Evolutionary conservation across 1,140 invertebrate genomes (phyloP), one percentile per base, ranked within the genome.

Genomic region (Reticulitermes speratus): DNA sequence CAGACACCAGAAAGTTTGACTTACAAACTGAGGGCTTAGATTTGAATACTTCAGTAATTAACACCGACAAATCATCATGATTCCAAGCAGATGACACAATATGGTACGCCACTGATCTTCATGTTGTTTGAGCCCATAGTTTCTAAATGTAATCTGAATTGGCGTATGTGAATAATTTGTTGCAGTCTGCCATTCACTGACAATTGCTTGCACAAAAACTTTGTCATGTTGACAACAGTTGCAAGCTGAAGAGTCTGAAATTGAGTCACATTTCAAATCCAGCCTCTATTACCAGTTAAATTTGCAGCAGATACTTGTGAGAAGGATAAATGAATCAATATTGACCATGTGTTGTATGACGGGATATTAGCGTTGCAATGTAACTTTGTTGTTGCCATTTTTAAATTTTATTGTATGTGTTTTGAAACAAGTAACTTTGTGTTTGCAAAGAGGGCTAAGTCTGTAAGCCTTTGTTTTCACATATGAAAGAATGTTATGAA

Each of bases 1-100:
- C 94, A 87, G 95, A 96, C 92, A 96, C 95, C 90, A 94, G 95
- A 93, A 96, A 96, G 93, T 96, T 96, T 91, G 95, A 96, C 25
- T 45, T 65, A n/a, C 25, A 75, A 75, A n/a, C 65, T 75, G 84
- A 84, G 84, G 30, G 48, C 84, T 59, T 84, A 65, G 84, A 84
- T 65, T 65, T 84, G 30, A 84, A 84, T 55, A 21, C 84, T 23
- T 84, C 84, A 21, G n/a, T 84, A 59, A 84, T 21, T 59, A 84
- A 32, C 84, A 84, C n/a, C 84, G 84, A 84, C 48, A 84, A 84
- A 65, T 55, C 84, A 38, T 84, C 84, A 83, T 86, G 85, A 82
- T 86, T 82, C 25, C 38, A 48, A 52, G 81, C 81, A 38, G 32
- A 82, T 30, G 65, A 75, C 65, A n/a, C 25, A 30, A n/a, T 75